phyloP scores from a whole-genome alignment of 2,113 vertebrate species.

The Laticauda colubrina region DNA sequence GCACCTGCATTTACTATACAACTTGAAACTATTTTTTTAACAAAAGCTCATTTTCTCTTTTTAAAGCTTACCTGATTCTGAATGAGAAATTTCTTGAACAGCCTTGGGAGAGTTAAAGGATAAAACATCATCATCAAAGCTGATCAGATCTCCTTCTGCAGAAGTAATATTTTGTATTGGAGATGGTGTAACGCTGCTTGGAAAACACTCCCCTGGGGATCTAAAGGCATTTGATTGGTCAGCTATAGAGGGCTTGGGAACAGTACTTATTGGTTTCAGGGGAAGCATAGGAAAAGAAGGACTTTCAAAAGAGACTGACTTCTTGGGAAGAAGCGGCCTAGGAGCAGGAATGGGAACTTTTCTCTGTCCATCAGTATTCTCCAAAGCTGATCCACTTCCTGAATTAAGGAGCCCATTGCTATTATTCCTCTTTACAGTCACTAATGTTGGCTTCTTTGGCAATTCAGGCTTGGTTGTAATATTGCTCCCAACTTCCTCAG shows the following conservation, averaged over 20 bases:
- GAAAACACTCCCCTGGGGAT: conserved; percentile 63
- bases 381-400: conserved; percentile 36
- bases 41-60: neutral
- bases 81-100: conserved; percentile 52
- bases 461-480: conserved; percentile 74
- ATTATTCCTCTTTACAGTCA: conserved; percentile 64
- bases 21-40: neutral
- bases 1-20: neutral
- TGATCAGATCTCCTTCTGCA: conserved; percentile 75
- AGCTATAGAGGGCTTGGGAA: conserved; percentile 63
- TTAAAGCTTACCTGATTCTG: conserved; percentile 71
- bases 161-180: conserved; percentile 52
- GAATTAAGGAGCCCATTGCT: conserved; percentile 64
- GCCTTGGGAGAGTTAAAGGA: conserved; percentile 44
- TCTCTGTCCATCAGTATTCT: conserved; percentile 39
- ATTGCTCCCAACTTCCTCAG: conserved; percentile 47
- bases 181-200: conserved; percentile 33
- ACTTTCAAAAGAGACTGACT: conserved; percentile 63
- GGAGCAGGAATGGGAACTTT: conserved; percentile 66
- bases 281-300: conserved; percentile 43
- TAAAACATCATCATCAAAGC: conserved; percentile 78
- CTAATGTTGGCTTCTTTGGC: conserved; percentile 77
- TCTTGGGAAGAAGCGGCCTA: conserved; percentile 75
- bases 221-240: conserved; percentile 65
- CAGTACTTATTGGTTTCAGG: conserved; percentile 53